Conservation (phyloP, 2,113 vertebrate species). For the Beaufortia kweichowensis region DNA sequence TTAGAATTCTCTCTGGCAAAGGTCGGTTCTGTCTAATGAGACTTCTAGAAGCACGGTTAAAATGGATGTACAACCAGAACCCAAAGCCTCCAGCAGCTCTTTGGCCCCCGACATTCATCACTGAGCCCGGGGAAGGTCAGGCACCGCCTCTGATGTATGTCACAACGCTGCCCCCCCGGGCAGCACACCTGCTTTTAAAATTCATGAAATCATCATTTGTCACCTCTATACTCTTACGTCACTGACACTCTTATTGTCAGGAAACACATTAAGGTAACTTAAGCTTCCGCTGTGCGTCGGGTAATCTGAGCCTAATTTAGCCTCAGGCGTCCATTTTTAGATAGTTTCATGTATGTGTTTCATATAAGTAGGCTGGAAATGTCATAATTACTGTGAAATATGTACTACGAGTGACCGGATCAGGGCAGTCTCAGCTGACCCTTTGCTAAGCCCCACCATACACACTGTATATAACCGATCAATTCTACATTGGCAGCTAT, state of each 20-base stretch:
- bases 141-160: conserved; percentile 49
- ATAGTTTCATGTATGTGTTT: background rate
- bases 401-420: no score
- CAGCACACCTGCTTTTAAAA: conserved; percentile 55
- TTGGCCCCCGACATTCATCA: conserved; percentile 18
- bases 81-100: conserved; percentile 7
- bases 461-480: no score
- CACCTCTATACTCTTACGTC: conserved; percentile 36
- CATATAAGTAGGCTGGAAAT: background rate
- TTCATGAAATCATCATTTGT: conserved; percentile 58
- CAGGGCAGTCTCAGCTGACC: no score
- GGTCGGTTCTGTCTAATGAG: background rate
- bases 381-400: background rate
- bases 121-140: conserved; percentile 33
- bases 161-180: conserved; percentile 43
- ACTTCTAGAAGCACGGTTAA: conserved; percentile 5
- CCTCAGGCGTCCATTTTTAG: background rate
- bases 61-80: conserved; percentile 24
- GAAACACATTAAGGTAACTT: conserved; percentile 26
- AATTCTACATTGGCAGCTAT: no score
- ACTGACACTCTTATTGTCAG: conserved; percentile 31
- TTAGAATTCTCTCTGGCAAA: background rate
- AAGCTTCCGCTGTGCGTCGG: conserved; percentile 2
- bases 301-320: conserved; percentile 2
- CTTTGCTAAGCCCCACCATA: no score